phyloP scores from a whole-genome alignment of 2,888 invertebrate genomes.

The Synergus umbraculus region DNA sequence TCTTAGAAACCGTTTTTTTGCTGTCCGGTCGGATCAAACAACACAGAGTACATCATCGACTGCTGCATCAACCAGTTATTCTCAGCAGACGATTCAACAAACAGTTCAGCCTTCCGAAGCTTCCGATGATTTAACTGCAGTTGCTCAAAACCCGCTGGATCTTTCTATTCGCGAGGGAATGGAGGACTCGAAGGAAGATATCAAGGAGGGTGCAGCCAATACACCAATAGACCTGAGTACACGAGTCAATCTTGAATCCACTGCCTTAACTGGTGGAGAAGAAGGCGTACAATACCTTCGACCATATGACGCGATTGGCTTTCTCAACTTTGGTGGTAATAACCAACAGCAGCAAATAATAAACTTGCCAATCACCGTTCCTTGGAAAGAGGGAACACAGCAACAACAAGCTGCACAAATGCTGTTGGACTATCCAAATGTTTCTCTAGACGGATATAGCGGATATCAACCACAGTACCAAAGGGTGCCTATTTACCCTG shows the following conservation, averaged over 20 bases:
- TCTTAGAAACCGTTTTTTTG: conserved; percentile 22
- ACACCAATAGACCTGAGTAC: conserved; percentile 79
- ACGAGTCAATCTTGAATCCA: conserved; percentile 54
- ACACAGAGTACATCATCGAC: conserved; percentile 75
- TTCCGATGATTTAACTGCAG: conserved; percentile 83
- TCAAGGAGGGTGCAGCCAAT: conserved; percentile 71
- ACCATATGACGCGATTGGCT: no score
- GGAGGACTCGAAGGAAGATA: conserved; percentile 77
- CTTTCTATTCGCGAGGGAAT: conserved; percentile 80
- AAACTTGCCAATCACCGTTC: conserved; percentile 88
- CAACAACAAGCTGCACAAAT: conserved; percentile 86
- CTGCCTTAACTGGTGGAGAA: no score
- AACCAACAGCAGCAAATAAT: conserved; percentile 73
- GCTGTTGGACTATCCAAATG: conserved; percentile 83
- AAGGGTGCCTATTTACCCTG: conserved; percentile 86
- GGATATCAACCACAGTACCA: conserved; percentile 86
- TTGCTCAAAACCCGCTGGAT: conserved; percentile 85
- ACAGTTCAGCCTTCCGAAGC: conserved; percentile 78
- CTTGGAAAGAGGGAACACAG: conserved; percentile 86
- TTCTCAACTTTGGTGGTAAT: no score
- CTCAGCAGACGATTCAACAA: conserved; percentile 76
- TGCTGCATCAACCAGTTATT: conserved; percentile 71
- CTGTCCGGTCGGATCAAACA: conserved; percentile 73
- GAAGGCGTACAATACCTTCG: conserved; percentile 62
- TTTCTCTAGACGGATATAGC: conserved; percentile 77